phyloP scores from a whole-genome alignment of 1,140 invertebrate genomes.

The Ganaspis sp. region DNA sequence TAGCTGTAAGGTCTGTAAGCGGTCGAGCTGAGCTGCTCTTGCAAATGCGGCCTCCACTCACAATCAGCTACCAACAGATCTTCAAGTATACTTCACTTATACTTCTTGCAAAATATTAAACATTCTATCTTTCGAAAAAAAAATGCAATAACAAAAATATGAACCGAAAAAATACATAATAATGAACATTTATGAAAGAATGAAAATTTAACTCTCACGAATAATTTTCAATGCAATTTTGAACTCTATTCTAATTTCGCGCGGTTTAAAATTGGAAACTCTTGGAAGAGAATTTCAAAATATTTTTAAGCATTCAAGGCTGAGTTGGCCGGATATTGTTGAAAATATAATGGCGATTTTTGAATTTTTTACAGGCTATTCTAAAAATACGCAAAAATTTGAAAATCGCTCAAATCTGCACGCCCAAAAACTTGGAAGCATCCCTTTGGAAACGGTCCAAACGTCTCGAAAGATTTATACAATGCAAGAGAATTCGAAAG shows the following conservation, averaged over 20 bases:
- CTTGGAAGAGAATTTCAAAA: background rate
- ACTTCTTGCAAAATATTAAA: conserved; percentile 47
- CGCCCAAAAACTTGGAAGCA: background rate
- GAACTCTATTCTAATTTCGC: background rate
- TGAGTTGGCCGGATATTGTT: too few relatives aligned
- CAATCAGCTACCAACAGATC: conserved; percentile 48
- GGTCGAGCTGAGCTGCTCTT: conserved; percentile 55
- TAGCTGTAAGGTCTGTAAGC: conserved; percentile 69
- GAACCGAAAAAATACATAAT: conserved; percentile 22
- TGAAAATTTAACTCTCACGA: too few relatives aligned
- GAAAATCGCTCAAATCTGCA: background rate
- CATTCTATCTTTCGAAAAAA: conserved; percentile 30
- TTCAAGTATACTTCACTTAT: conserved; percentile 49
- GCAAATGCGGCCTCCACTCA: conserved; percentile 54
- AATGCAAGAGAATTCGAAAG: background rate
- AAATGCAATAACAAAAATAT: too few relatives aligned
- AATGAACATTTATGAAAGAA: conserved; percentile 29
- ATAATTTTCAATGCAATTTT: background rate
- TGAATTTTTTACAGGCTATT: background rate
- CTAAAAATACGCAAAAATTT: background rate
- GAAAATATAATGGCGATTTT: background rate
- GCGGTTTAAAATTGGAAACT: conserved; percentile 9
- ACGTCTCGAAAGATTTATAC: conserved; percentile 3
- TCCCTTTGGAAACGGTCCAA: background rate
- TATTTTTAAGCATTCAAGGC: conserved; percentile 6